phyloP scores from a whole-genome alignment of 2,888 invertebrate species.

The Clistopyga incitator region DNA sequence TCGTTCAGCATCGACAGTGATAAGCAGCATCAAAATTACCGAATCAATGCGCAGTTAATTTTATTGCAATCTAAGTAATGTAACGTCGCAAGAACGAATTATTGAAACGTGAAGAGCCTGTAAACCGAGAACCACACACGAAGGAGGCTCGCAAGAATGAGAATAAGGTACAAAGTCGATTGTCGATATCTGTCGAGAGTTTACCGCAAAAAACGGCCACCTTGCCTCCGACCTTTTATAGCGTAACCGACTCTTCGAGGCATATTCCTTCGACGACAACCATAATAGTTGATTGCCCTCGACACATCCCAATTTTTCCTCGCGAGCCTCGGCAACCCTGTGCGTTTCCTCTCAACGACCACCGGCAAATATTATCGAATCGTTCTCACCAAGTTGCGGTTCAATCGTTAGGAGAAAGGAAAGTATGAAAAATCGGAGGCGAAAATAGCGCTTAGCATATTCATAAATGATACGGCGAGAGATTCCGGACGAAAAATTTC shows the following conservation, averaged over 20 bases:
- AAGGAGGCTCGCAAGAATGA: conserved; percentile 73
- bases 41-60: neutral
- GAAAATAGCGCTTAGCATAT: conserved; percentile 46
- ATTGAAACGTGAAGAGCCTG: conserved; percentile 35
- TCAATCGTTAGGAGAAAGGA: conserved; percentile 49
- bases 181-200: conserved; percentile 77
- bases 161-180: conserved; percentile 77
- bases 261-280: conserved; percentile 56
- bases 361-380: conserved; percentile 58
- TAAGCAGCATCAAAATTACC: conserved; percentile 17
- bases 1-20: conserved; percentile 48
- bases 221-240: conserved; percentile 33
- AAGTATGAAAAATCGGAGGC: conserved; percentile 46
- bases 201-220: conserved; percentile 75
- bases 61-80: neutral
- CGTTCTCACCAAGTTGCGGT: conserved; percentile 53
- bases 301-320: conserved; percentile 64
- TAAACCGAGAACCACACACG: conserved; percentile 35
- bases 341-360: conserved; percentile 50
- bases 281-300: conserved; percentile 66
- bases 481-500: neutral
- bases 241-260: conserved; percentile 50
- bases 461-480: neutral
- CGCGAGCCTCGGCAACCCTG: neutral
- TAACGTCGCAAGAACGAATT: conserved; percentile 7